A percentile compares a stretch with the other conserved stretches of the same genome.
Evolutionary conservation across 2,113 vertebrate species (phyloP).

Genomic region (Clarias magur): DNA sequence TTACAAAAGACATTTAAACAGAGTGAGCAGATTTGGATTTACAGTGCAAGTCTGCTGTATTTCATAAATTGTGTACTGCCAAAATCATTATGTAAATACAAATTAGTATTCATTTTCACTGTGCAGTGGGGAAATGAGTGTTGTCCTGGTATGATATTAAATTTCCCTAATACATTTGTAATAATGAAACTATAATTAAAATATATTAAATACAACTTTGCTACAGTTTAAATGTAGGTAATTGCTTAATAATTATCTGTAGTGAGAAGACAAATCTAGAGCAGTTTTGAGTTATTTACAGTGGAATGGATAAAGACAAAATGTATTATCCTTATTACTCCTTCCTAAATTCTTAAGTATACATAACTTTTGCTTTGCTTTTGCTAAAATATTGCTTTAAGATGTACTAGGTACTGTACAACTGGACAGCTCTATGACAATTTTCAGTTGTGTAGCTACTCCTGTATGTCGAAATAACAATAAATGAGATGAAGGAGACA

Average conservation of each 20-base stretch:
- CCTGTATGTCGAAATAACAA: constrained; percentile 53
- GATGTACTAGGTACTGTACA: background rate
- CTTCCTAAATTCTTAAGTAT: background rate
- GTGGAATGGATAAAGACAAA: background rate
- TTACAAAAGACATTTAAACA: too few species aligned
- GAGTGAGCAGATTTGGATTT: too few species aligned
- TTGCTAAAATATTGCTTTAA: background rate
- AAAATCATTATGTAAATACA: background rate
- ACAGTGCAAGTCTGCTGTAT: background rate
- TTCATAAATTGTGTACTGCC: background rate
- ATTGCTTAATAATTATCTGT: background rate
- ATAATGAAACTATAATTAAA: background rate
- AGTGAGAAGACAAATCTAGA: background rate
- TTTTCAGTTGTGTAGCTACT: background rate
- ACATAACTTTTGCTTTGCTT: too few species aligned
- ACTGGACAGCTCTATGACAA: constrained; percentile 21
- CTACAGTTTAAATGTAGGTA: background rate
- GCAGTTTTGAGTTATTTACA: background rate
- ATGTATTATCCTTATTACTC: background rate
- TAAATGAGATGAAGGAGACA: background rate
- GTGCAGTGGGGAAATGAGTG: background rate
- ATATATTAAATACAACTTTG: background rate
- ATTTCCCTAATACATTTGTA: background rate
- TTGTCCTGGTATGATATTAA: background rate
- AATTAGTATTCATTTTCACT: background rate